phyloP scores from a whole-genome alignment of 2,888 invertebrate species.

The Aplocera efformata region DNA sequence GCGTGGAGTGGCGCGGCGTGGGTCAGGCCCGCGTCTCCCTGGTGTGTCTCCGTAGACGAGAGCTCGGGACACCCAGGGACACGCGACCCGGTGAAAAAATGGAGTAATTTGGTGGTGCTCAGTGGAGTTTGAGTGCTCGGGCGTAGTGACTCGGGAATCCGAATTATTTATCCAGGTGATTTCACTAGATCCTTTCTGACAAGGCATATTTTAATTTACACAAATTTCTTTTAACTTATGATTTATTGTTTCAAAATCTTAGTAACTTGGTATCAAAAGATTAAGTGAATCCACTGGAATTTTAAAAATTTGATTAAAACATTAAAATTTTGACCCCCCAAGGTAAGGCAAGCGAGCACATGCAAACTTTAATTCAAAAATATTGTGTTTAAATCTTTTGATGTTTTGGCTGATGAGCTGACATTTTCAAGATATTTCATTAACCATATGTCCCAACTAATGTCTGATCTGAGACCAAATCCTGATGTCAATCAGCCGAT shows the following conservation, averaged over 20 bases:
- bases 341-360: constrained; percentile 46
- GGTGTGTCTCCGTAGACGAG: neutral
- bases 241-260: neutral
- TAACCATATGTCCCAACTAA: too few relatives aligned
- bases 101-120: constrained; percentile 38
- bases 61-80: constrained; percentile 1
- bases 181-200: constrained; percentile 34
- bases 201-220: neutral
- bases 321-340: constrained; percentile 27
- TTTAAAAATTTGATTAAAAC: constrained; percentile 6
- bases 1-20: constrained; percentile 23
- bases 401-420: too few relatives aligned
- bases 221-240: neutral
- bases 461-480: too few relatives aligned
- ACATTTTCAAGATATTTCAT: too few relatives aligned
- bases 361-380: constrained; percentile 31
- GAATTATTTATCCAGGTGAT: constrained; percentile 32
- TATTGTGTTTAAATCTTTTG: neutral
- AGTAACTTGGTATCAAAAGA: constrained; percentile 11
- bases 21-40: constrained; percentile 6
- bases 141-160: constrained; percentile 52
- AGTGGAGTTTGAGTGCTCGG: constrained; percentile 60
- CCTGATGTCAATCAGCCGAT: too few relatives aligned
- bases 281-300: constrained; percentile 31
- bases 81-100: constrained; percentile 16